Conservation (phyloP, 2,113 vertebrate species). For the Drymodes brunneopygia region DNA sequence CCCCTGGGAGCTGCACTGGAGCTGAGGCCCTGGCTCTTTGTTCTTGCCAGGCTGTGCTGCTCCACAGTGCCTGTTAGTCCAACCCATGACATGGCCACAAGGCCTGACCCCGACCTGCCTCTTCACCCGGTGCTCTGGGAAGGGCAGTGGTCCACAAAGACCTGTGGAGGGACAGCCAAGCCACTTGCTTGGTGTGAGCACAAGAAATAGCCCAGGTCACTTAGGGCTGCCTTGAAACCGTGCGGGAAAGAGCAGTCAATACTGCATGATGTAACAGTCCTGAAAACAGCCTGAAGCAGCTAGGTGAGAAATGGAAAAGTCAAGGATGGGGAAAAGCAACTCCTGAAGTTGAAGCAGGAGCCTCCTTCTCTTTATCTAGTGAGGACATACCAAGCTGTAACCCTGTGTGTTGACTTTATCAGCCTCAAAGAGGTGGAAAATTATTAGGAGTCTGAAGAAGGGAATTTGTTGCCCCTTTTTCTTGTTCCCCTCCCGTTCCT, state of each 20-base stretch:
- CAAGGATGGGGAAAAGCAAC: neutral
- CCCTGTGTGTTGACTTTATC: neutral
- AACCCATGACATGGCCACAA: too few relatives aligned
- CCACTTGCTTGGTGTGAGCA: fast-evolving
- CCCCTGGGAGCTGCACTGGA: neutral
- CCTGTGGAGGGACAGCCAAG: fast-evolving
- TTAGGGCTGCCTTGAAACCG: neutral
- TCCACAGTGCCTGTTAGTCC: neutral
- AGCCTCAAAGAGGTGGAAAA: neutral
- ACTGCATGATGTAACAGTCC: neutral
- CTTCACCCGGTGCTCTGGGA: neutral
- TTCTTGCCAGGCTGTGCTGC: neutral
- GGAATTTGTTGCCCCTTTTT: neutral
- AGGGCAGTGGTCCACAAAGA: neutral
- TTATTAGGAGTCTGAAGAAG: neutral
- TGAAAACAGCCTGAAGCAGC: neutral
- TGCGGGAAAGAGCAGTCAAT: neutral
- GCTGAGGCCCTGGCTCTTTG: neutral
- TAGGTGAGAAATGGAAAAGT: neutral
- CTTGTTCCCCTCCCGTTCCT: fast-evolving
- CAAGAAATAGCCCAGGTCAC: neutral
- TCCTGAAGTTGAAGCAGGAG: neutral
- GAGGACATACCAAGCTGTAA: neutral
- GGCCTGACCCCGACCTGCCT: neutral
- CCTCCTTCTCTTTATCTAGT: neutral